phyloP scores from a whole-genome alignment of 1,140 invertebrate genomes.

The Andricus grossulariae region DNA sequence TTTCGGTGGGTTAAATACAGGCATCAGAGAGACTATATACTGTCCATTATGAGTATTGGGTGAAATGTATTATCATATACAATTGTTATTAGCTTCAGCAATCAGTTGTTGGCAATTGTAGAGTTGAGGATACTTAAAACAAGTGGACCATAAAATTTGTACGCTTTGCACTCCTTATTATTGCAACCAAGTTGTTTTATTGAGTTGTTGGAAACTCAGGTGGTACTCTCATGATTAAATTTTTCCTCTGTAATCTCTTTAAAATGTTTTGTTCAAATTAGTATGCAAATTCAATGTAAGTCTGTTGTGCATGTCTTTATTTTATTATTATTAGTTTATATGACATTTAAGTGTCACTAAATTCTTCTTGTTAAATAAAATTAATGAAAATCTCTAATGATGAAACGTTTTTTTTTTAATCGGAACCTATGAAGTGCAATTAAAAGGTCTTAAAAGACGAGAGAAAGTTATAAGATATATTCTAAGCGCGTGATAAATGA shows the following conservation, averaged over 20 bases:
- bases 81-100: slow-evolving; percentile 15
- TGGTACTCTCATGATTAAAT: too few species aligned
- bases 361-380: not conserved
- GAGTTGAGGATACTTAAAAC: slow-evolving; percentile 11
- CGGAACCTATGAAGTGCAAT: not conserved
- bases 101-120: slow-evolving; percentile 9
- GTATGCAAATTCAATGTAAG: too few species aligned
- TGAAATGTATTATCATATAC: not conserved
- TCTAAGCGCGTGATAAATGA: not conserved
- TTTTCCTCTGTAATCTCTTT: too few species aligned
- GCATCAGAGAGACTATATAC: not conserved
- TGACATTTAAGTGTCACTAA: not conserved
- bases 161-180: not conserved
- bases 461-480: slow-evolving; percentile 4
- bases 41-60: slow-evolving; percentile 8
- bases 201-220: too few species aligned
- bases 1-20: not conserved
- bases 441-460: not conserved
- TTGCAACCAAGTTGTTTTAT: too few species aligned
- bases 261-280: too few species aligned
- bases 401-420: not conserved
- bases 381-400: not conserved
- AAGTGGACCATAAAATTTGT: slow-evolving; percentile 26
- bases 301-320: too few species aligned
- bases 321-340: not conserved